Percentiles rank a stretch among this genome's conserved stretches.
Conservation (phyloP, 2,797 vertebrate genomes). For the Anguilla marmorata region DNA sequence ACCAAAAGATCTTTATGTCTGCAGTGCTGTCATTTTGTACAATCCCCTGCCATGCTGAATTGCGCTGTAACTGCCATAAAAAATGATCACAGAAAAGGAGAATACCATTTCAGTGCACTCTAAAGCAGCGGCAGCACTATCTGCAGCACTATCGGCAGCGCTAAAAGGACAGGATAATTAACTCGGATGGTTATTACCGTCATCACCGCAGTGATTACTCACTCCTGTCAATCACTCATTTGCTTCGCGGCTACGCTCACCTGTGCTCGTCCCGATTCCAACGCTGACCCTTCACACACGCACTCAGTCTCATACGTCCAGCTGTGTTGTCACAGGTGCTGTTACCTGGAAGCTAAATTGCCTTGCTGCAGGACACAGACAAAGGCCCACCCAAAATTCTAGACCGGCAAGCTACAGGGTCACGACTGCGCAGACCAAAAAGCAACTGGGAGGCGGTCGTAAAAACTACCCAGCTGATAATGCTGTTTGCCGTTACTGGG, state of each 20-base stretch:
- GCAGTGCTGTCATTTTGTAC: background rate
- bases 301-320: background rate
- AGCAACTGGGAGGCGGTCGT: background rate
- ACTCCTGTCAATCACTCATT: background rate
- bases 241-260: background rate
- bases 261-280: too few species aligned
- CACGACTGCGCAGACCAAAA: background rate
- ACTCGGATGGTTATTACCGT: slow-evolving; percentile 13
- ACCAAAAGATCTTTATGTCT: background rate
- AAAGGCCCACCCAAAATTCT: background rate
- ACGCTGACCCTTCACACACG: background rate
- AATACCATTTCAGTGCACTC: background rate
- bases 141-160: background rate
- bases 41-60: background rate
- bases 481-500: background rate
- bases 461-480: slow-evolving; percentile 7
- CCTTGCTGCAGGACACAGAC: background rate
- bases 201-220: background rate
- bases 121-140: background rate
- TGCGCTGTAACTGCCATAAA: background rate
- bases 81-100: background rate
- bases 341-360: slow-evolving; percentile 41
- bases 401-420: slow-evolving; percentile 14
- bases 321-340: background rate
- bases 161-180: slow-evolving; percentile 3